Evolutionary conservation across 2,113 vertebrate genomes (phyloP).

Genomic region (Todiramphus chloris): DNA sequence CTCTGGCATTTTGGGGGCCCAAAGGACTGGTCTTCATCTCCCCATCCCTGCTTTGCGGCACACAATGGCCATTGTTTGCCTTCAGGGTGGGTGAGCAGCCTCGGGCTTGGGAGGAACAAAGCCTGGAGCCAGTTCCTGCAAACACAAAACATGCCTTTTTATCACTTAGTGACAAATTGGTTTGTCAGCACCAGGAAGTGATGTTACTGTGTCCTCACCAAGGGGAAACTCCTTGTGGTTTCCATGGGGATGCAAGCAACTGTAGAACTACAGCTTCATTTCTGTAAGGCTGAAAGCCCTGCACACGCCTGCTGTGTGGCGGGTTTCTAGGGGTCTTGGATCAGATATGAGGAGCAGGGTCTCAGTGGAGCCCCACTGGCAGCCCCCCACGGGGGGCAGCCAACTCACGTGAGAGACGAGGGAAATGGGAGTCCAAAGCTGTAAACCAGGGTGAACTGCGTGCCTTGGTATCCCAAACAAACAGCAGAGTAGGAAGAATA

Average conservation of each 20-base stretch:
- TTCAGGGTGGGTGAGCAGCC: conserved; percentile 50
- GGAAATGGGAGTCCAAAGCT: not conserved
- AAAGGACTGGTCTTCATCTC: fast-evolving
- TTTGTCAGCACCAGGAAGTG: conserved; percentile 84
- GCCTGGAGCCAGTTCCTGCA: conserved; percentile 34
- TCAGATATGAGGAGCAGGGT: not conserved
- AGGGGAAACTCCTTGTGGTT: conserved; percentile 81
- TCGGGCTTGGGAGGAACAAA: conserved; percentile 62
- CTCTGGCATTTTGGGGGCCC: not conserved
- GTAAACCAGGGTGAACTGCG: not conserved
- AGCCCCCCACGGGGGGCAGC: too few relatives aligned
- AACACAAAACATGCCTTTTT: conserved; percentile 39
- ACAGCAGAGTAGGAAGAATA: not conserved
- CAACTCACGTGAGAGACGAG: fast-evolving
- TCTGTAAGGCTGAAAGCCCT: conserved; percentile 63
- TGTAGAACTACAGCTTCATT: conserved; percentile 21
- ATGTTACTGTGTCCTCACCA: conserved; percentile 71
- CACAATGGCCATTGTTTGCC: conserved; percentile 52
- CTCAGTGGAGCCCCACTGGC: not conserved
- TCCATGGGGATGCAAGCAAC: conserved; percentile 70
- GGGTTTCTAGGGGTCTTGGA: not conserved
- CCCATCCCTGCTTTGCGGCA: not conserved
- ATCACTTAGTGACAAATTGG: conserved; percentile 73
- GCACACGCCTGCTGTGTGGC: not conserved
- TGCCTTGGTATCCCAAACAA: not conserved